phyloP scores from a whole-genome alignment of 2,888 invertebrate species.

The Seira ritae region DNA sequence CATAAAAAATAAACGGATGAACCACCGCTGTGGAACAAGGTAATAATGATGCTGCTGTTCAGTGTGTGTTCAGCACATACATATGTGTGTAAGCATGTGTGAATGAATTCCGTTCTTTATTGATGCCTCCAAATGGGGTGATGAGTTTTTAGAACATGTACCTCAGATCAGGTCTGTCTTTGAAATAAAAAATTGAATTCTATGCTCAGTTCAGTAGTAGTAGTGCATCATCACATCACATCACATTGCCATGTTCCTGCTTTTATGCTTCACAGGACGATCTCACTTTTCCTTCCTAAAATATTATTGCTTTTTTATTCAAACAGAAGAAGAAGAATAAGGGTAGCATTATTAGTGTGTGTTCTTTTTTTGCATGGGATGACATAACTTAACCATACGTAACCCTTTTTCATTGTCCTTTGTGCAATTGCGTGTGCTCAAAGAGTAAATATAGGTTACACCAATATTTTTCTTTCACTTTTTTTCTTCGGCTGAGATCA shows the following conservation, averaged over 20 bases:
- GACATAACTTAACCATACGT: slow-evolving; percentile 47
- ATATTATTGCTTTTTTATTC: slow-evolving; percentile 29
- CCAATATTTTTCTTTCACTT: slow-evolving; percentile 64
- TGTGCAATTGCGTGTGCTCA: slow-evolving; percentile 71
- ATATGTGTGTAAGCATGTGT: slow-evolving; percentile 26
- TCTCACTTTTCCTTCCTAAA: slow-evolving; percentile 24
- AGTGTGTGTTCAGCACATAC: not conserved
- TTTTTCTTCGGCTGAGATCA: slow-evolving; percentile 32
- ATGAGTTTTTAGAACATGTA: slow-evolving; percentile 5
- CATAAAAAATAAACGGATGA: slow-evolving; percentile 59
- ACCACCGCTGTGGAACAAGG: slow-evolving; percentile 65
- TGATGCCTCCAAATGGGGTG: slow-evolving; percentile 57
- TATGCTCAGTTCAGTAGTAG: too few species aligned
- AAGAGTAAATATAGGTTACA: slow-evolving; percentile 73
- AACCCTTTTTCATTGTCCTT: slow-evolving; percentile 68
- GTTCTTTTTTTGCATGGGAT: slow-evolving; percentile 25
- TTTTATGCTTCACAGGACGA: slow-evolving; percentile 24
- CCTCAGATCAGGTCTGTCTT: too few species aligned
- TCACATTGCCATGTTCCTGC: not conserved
- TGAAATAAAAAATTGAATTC: too few species aligned
- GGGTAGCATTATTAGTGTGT: slow-evolving; percentile 27
- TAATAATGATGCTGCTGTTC: slow-evolving; percentile 39
- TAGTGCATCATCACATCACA: slow-evolving; percentile 37
- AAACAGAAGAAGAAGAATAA: slow-evolving; percentile 18
- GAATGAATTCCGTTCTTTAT: slow-evolving; percentile 41